Evolutionary conservation across 2,888 invertebrate species (phyloP).

Genomic region (Apodemia zela): DNA sequence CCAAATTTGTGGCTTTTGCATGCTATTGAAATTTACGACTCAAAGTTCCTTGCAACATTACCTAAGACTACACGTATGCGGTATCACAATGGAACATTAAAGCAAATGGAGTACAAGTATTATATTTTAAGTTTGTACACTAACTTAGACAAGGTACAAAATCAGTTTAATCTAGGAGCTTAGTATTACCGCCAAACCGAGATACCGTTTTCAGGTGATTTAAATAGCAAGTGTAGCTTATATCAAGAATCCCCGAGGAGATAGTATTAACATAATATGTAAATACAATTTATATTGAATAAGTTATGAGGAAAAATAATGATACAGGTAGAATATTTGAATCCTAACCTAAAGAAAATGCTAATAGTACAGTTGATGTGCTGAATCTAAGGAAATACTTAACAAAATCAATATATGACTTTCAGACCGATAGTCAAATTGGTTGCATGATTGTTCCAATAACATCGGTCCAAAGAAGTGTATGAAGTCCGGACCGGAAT

Average conservation of each 20-base stretch:
- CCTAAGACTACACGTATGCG: constrained; percentile 35
- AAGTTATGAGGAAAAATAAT: no score
- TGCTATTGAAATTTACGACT: constrained; percentile 75
- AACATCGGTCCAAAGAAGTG: no score
- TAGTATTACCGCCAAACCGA: background rate
- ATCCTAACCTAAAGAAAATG: no score
- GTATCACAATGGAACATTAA: constrained; percentile 37
- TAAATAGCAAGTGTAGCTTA: background rate
- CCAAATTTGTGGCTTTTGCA: constrained; percentile 71
- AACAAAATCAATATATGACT: no score
- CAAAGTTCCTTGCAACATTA: constrained; percentile 51
- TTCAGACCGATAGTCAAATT: no score
- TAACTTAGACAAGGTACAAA: constrained; percentile 17
- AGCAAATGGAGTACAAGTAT: constrained; percentile 31
- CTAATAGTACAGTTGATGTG: no score
- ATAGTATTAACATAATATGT: no score
- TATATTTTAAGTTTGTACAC: constrained; percentile 26
- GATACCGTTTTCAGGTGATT: constrained; percentile 5
- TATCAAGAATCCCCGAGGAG: background rate
- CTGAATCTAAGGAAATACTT: no score
- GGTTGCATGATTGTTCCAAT: no score
- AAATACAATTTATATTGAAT: no score
- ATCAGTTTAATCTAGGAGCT: constrained; percentile 18
- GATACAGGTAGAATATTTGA: no score
- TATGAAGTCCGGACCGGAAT: no score